Conservation (phyloP, 2,888 invertebrate genomes). For the Ramazzottius varieornatus region DNA sequence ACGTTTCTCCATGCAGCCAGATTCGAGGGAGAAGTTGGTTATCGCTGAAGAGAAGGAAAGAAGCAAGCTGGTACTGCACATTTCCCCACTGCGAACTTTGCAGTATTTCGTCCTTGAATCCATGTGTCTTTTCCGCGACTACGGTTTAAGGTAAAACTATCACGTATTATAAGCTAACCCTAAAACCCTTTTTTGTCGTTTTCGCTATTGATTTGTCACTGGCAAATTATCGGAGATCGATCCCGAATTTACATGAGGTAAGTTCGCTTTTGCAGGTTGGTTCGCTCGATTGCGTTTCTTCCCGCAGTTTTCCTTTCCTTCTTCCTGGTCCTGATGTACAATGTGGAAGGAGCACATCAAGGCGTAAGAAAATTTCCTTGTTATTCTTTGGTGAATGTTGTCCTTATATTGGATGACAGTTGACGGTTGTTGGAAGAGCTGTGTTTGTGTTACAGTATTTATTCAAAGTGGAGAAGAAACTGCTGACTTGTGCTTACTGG, state of each 20-base stretch:
- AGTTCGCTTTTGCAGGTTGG: neutral
- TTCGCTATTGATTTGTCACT: no score
- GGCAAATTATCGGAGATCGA: no score
- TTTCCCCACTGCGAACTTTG: no score
- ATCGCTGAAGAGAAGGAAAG: no score
- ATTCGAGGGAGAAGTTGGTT: no score
- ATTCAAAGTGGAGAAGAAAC: constrained; percentile 18
- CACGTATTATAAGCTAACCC: no score
- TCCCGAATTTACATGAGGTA: neutral
- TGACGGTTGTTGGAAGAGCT: neutral
- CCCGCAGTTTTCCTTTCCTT: neutral
- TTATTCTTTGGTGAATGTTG: neutral
- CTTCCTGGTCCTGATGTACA: neutral
- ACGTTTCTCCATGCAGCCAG: no score
- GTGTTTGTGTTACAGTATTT: constrained; percentile 15
- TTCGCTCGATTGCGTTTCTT: neutral
- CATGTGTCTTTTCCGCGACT: no score
- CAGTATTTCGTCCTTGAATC: no score
- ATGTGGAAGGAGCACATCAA: neutral
- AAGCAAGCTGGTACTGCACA: no score
- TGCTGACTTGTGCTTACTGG: constrained; percentile 63
- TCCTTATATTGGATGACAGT: neutral
- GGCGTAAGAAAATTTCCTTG: neutral
- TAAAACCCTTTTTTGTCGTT: no score
- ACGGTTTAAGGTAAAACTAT: no score